Base-by-base conservation (phyloP, 2,113 vertebrate genomes). In the Urocolius indicus region DNA sequence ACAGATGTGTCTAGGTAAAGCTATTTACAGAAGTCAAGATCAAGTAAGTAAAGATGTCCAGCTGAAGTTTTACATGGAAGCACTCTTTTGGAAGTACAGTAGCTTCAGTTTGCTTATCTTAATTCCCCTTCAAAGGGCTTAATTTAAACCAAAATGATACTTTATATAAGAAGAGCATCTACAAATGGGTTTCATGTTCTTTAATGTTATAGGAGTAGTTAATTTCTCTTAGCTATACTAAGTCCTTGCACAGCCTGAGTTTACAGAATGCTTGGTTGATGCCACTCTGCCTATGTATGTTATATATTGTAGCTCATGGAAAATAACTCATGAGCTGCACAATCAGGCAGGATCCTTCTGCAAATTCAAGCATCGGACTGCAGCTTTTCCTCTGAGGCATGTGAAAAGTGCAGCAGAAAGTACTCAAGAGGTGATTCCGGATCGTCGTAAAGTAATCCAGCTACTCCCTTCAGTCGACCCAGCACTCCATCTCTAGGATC, bases 101-200 rank as follows among this genome's bases (percentile, higher is more conserved):
- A 87, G 74, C 54, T 93, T 87, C 74, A 82, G 66, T 85, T 91
- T 91, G n/a, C 71, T 87, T 82, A 68, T 71, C 29, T 87, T 93
- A 90, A 94, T 87, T 93, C 73, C 11, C 41, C 43, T 54, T 75
- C 84, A 83, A 85, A 89, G 45, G 62, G 87, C 93, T 93, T 91
- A 82, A 65, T 27, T 79, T 73, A 95, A 95, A 93, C 16, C 52
- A 26, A 83, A 91, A 79, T 65, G 30, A 82, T 23, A 82, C 16
- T 76, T 93, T 32, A 7, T 68, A 79, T 92, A 89, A 21, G 81
- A 89, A 89, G 30, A 78, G n/a, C 29, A 55, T 82, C 84, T 89
- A 93, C 62, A 73, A 87, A 85, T 30, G 46, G 29, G 68, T 90
- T 79, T 82, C 38, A 79, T 65, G 41, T 73, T 85, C 66, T 91